phyloP scores from a whole-genome alignment of 2,113 vertebrate species.

The Noturus placidus region DNA sequence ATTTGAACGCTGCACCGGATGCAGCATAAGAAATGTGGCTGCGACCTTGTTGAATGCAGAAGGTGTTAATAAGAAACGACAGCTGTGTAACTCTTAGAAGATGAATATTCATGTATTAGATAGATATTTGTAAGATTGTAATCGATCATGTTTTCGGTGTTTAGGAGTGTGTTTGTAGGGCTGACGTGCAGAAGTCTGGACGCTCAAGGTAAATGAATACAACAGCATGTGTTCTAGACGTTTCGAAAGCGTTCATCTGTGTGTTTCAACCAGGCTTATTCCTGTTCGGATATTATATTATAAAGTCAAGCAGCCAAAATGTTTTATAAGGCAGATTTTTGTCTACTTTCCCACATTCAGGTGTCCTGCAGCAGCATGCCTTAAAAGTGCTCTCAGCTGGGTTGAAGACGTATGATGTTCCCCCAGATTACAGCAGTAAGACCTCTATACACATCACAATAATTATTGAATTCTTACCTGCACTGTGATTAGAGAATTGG shows the following conservation, averaged over 20 bases:
- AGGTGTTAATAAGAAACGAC: not conserved
- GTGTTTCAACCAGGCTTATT: not conserved
- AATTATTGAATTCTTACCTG: not conserved
- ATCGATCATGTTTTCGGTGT: conserved; percentile 60
- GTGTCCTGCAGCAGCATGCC: conserved; percentile 53
- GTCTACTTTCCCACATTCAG: conserved; percentile 48
- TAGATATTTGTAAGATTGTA: not conserved
- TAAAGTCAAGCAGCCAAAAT: not conserved
- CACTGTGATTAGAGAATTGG: not conserved
- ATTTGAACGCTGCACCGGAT: conserved; percentile 46
- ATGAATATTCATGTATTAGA: not conserved
- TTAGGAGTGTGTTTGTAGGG: conserved; percentile 61
- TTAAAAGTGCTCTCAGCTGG: conserved; percentile 71
- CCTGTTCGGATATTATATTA: not conserved
- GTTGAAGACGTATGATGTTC: conserved; percentile 73
- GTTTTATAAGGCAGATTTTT: not conserved
- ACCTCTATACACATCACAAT: not conserved
- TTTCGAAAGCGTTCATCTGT: not conserved
- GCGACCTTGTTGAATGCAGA: conserved; percentile 64
- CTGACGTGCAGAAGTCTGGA: conserved; percentile 41
- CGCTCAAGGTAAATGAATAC: conserved; percentile 59
- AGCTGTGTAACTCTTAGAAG: not conserved
- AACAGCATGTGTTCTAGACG: not conserved
- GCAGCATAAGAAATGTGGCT: conserved; percentile 44
- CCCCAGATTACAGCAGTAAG: conserved; percentile 83